A percentile compares a stretch with the other conserved stretches of the same genome.
Evolutionary conservation across 2,888 invertebrate genomes (phyloP).

Genomic region (Sphaerophoria rueppellii): DNA sequence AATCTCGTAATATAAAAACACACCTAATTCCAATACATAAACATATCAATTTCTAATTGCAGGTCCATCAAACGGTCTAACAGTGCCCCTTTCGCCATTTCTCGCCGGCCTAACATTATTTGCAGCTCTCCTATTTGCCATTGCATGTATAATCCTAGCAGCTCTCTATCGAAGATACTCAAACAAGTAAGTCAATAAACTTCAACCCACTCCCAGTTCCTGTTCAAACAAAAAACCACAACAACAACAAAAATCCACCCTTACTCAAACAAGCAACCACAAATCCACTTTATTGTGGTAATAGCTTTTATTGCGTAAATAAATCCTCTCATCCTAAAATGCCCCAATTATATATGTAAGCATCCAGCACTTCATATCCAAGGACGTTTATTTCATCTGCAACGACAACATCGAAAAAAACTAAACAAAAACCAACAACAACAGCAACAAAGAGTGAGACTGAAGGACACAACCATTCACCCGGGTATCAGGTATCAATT

Average conservation of each 20-base stretch:
- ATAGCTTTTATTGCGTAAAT: slow-evolving; percentile 66
- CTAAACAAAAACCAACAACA: slow-evolving; percentile 15
- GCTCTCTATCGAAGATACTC: slow-evolving; percentile 87
- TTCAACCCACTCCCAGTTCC: neutral
- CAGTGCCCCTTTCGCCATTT: slow-evolving; percentile 88
- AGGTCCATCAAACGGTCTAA: slow-evolving; percentile 86
- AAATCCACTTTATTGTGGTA: slow-evolving; percentile 70
- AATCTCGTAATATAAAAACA: neutral
- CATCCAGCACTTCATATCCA: slow-evolving; percentile 33
- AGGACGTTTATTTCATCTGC: slow-evolving; percentile 31
- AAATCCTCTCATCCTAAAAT: slow-evolving; percentile 42
- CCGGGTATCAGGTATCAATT: slow-evolving; percentile 69
- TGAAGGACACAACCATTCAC: slow-evolving; percentile 61
- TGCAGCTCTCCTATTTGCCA: slow-evolving; percentile 89
- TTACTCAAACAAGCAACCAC: slow-evolving; percentile 53
- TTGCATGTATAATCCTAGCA: slow-evolving; percentile 89
- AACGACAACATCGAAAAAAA: slow-evolving; percentile 4
- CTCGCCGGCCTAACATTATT: slow-evolving; percentile 90
- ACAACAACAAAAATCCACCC: slow-evolving; percentile 18
- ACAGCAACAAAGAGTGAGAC: slow-evolving; percentile 1
- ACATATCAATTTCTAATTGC: slow-evolving; percentile 74
- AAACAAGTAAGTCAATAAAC: slow-evolving; percentile 82
- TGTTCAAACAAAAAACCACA: slow-evolving; percentile 7
- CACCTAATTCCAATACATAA: neutral
- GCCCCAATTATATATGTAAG: slow-evolving; percentile 55